Evolutionary conservation across 1,140 invertebrate genomes (phyloP), one percentile per base, ranked within the genome.

Genomic region (Conopomorpha cramerella): DNA sequence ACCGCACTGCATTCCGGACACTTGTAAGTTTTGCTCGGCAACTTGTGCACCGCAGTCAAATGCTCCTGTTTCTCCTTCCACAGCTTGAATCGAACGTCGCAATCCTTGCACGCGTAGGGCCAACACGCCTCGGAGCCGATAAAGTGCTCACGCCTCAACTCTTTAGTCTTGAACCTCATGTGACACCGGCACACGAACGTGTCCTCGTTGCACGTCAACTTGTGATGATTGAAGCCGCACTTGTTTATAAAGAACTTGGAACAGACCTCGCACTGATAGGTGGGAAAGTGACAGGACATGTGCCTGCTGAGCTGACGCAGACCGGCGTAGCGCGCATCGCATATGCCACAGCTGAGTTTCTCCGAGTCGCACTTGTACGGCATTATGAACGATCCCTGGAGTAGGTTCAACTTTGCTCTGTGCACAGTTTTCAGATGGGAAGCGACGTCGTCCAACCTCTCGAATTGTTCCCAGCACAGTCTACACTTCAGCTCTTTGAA

Each of bases 1-100:
- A 38, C 29, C 7, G 38, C 11, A 0, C 32, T 10, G 14, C 53
- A 56, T 38, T 53, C 50, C 1, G 47, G 36, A 16, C 53, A 56
- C 1, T 12, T 19, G 14, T 49, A 46, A 0, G 16, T 15, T 11
- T 38, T 48, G 27, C 12, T 31, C n/a, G 27, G 6, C 14, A 16
- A 2, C 10, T n/a, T 11, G 17, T 40, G 38, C 1, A 12, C 23
- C 18, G 33, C 17, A 8, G 15, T 3, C 28, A 35, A 8, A 16
- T 40, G 38, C 7, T 26, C 14, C 12, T 41, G 34, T 29, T 41
- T 41, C 8, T 32, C 15, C 11, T 25, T 26, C 34, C 39, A 36
- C 1, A 34, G 32, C 14, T 14, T 11, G 16, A 41, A 41, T 4
- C 41, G 18, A 8, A 30, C 16, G 7, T 33, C 26, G 16, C 39